A percentile compares a stretch with the other conserved stretches of the same genome.
Evolutionary conservation across 1,140 invertebrate species (phyloP).

Genomic region (Anoplophora glabripennis): DNA sequence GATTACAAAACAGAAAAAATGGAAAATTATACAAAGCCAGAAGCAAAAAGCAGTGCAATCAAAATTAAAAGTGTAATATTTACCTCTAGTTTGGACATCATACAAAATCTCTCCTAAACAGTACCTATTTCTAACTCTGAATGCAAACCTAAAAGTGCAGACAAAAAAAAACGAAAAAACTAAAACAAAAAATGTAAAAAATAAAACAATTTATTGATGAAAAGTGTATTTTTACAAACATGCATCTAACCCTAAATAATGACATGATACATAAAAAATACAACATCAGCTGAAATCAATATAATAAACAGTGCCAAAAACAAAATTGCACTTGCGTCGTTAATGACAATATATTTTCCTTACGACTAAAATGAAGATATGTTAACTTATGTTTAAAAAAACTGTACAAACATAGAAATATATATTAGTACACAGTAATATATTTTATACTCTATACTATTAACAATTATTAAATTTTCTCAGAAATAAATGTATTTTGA

Average conservation of each 20-base stretch:
- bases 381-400: not conserved
- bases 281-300: constrained; percentile 7
- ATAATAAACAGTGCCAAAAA: constrained; percentile 9
- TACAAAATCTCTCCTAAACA: too few species aligned
- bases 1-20: too few species aligned
- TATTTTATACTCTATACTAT: not conserved
- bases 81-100: too few species aligned
- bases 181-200: constrained; percentile 22
- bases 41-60: too few species aligned
- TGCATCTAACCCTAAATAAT: constrained; percentile 15
- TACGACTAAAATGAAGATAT: not conserved
- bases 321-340: constrained; percentile 14
- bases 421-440: not conserved
- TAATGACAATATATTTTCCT: constrained; percentile 1
- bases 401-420: not conserved
- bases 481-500: too few species aligned
- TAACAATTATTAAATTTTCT: not conserved
- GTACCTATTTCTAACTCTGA: too few species aligned
- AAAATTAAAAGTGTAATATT: too few species aligned
- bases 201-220: constrained; percentile 33
- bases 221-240: constrained; percentile 20
- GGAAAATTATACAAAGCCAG: too few species aligned
- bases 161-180: constrained; percentile 2
- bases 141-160: not conserved
- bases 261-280: constrained; percentile 11